phyloP scores from a whole-genome alignment of 2,888 invertebrate genomes.

The Chironomus tentans region DNA sequence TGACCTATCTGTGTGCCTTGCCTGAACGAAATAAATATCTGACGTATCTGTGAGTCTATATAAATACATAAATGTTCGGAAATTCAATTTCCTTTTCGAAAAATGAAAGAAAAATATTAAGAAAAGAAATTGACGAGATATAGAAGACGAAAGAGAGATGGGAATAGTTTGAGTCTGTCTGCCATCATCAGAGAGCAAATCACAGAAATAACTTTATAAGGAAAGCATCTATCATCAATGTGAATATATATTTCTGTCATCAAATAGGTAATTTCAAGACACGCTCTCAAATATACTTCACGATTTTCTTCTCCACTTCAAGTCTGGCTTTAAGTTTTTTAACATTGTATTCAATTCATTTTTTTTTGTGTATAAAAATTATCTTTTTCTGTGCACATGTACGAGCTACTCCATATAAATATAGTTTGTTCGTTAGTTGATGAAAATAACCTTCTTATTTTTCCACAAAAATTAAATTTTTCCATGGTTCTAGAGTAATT shows the following conservation, averaged over 20 bases:
- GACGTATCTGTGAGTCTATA: not conserved
- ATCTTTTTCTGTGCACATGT: not conserved
- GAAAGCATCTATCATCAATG: slow-evolving; percentile 26
- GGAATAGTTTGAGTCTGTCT: slow-evolving; percentile 12
- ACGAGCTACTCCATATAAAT: no score
- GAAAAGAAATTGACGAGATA: not conserved
- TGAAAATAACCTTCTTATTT: no score
- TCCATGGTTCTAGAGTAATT: no score
- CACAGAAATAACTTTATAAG: slow-evolving; percentile 17
- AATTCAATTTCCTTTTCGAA: slow-evolving; percentile 10
- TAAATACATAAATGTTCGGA: slow-evolving; percentile 9
- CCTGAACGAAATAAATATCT: not conserved
- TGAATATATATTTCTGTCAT: slow-evolving; percentile 25
- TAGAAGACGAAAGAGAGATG: not conserved
- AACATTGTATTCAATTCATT: not conserved
- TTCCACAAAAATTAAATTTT: no score
- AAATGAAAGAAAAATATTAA: not conserved
- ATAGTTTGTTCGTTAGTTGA: no score
- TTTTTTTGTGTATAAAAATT: not conserved
- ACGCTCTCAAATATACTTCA: slow-evolving; percentile 2
- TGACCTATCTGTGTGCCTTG: not conserved
- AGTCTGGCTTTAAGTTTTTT: not conserved
- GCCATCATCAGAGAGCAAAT: not conserved
- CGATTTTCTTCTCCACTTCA: not conserved
- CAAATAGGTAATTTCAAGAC: slow-evolving; percentile 26